phyloP scores from a whole-genome alignment of 2,113 vertebrate species.

The human (Homo sapiens) region DNA sequence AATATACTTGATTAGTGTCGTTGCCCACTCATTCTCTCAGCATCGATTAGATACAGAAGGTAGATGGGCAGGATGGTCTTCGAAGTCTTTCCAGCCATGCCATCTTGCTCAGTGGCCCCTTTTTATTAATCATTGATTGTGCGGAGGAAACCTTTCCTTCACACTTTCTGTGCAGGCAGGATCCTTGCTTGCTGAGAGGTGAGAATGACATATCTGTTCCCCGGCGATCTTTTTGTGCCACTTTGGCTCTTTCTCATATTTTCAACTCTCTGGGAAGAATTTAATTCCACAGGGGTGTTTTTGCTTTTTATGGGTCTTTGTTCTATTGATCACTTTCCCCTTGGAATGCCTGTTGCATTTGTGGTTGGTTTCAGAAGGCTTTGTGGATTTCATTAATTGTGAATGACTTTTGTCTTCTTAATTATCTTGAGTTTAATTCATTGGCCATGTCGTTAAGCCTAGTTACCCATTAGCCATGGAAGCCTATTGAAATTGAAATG shows the following conservation, averaged over 20 bases:
- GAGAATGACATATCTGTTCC: background rate
- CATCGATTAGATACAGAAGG: background rate
- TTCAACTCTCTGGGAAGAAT: background rate
- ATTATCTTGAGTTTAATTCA: background rate
- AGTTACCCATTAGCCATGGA: background rate
- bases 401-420: background rate
- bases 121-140: background rate
- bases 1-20: slow-evolving; percentile 7
- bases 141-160: background rate
- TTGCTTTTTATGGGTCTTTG: background rate
- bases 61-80: background rate
- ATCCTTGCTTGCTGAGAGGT: slow-evolving; percentile 1
- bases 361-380: slow-evolving; percentile 35
- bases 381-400: background rate
- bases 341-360: background rate
- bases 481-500: background rate
- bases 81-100: background rate
- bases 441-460: background rate
- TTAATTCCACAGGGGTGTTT: background rate
- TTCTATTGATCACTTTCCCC: background rate
- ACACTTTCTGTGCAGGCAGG: background rate
- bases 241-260: background rate
- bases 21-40: background rate
- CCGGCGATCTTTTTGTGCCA: background rate
- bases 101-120: background rate